Base-by-base conservation (phyloP, 2,888 invertebrate genomes). In the Drosophila mimica region DNA sequence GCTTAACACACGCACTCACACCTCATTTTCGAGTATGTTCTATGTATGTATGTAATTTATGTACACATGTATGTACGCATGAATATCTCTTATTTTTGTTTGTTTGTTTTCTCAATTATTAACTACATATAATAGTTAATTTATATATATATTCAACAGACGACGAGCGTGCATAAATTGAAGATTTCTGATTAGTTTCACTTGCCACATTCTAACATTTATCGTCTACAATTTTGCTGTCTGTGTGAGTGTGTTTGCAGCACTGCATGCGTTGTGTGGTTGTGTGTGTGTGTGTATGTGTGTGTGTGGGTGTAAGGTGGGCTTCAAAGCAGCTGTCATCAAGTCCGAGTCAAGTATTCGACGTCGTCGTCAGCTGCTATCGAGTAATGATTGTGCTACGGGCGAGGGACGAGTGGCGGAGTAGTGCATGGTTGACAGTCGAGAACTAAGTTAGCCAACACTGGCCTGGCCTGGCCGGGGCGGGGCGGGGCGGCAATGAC, bases 101-200 rank as follows among this genome's bases (percentile, higher is more conserved):
- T 34, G 25, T 25, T 31, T 31, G 8, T 25, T 78, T 80, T 69
- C 77, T 75, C 81, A 82, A 78, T 88, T 81, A 78, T 81, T 86
- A 83, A 71, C 83, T 83, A 88, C 72, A 83, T 71, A 56, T 82
- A 69, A 51, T 61, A 43, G 25, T 25, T 52, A 34, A 52, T 33
- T 51, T 54, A 61, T 86, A 75, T 79, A 84, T 75, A 86, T 79
- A 88, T 88, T 89, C 73, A 89, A 84, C 84, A 88, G 89, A 83
- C 75, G 79, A 81, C 46, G 46, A 46, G 25, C 15, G 88, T 83
- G 89, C 89, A 89, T 83, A 83, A 81, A 81, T 84, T 83, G 74
- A 74, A 89, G 74, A 81, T 79, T 81, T 83, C 71, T 76, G 79
- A 76, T 64, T 63, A 36, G 36, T 59, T 72, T 65, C 56, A 62